Evolutionary conservation across 1,140 invertebrate genomes (phyloP).

Genomic region (Dysdera silvatica): DNA sequence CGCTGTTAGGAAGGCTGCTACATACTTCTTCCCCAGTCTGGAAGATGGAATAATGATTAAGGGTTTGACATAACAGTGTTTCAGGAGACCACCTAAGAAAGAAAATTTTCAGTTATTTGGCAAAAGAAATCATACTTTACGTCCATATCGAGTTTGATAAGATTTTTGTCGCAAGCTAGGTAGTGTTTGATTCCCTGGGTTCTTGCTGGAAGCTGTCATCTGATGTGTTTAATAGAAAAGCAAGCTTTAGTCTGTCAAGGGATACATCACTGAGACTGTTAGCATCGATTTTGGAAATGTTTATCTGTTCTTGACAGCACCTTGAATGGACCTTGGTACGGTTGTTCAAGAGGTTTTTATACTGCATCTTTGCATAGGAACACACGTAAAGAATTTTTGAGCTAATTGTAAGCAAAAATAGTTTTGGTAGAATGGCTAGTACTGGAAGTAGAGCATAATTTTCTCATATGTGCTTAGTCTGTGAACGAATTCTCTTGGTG

Average conservation of each 20-base stretch:
- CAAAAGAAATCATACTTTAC: too few species aligned
- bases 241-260: slow-evolving; percentile 1
- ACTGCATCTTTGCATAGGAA: not conserved
- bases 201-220: too few species aligned
- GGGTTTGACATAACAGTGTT: too few species aligned
- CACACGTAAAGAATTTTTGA: not conserved
- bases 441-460: not conserved
- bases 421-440: not conserved
- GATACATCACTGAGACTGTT: not conserved
- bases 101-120: too few species aligned
- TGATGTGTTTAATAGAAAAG: too few species aligned
- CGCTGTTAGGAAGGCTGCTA: too few species aligned
- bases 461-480: not conserved
- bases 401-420: not conserved
- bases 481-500: not conserved
- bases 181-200: too few species aligned
- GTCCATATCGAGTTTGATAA: too few species aligned
- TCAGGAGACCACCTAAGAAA: too few species aligned
- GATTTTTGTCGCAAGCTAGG: too few species aligned
- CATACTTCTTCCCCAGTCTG: too few species aligned
- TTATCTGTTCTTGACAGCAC: not conserved
- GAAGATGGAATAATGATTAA: too few species aligned
- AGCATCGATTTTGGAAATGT: not conserved
- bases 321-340: not conserved
- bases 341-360: not conserved